Conservation (phyloP, 2,113 vertebrate genomes). For the Tapirus terrestris region DNA sequence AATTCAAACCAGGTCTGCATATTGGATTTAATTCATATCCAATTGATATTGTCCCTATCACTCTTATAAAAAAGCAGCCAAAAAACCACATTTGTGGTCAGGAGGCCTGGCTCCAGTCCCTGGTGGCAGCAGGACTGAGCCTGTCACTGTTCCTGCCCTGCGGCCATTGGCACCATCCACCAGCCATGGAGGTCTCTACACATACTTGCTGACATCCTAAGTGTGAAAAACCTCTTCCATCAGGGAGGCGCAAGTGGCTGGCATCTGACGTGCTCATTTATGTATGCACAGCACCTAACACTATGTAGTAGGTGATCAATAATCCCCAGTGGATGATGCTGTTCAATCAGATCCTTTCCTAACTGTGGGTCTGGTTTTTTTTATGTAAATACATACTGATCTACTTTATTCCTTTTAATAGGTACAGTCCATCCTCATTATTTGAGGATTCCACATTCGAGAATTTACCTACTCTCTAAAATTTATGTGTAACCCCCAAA, state of each 20-base stretch:
- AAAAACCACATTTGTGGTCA: not conserved
- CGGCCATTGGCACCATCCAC: rapidly evolving
- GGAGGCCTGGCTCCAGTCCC: not conserved
- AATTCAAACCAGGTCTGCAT: not conserved
- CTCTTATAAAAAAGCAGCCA: not conserved
- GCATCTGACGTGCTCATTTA: not conserved
- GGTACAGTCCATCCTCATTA: not conserved
- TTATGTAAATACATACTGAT: not conserved
- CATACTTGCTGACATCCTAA: not conserved
- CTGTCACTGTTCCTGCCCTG: not conserved
- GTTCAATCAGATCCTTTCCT: not conserved
- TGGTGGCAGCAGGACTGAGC: too few relatives aligned
- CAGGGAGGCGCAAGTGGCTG: rapidly evolving
- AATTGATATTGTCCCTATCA: not conserved
- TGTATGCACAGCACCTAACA: not conserved
- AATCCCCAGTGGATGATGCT: not conserved
- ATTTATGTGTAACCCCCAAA: not conserved
- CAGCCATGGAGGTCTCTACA: not conserved
- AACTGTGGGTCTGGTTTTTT: too few relatives aligned
- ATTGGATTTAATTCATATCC: not conserved
- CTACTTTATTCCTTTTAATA: not conserved
- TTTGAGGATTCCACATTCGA: not conserved
- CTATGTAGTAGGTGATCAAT: not conserved
- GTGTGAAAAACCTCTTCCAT: not conserved
- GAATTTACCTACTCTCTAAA: not conserved